Conservation (phyloP, 2,113 vertebrate genomes). For the Pogonocichla stellata region DNA sequence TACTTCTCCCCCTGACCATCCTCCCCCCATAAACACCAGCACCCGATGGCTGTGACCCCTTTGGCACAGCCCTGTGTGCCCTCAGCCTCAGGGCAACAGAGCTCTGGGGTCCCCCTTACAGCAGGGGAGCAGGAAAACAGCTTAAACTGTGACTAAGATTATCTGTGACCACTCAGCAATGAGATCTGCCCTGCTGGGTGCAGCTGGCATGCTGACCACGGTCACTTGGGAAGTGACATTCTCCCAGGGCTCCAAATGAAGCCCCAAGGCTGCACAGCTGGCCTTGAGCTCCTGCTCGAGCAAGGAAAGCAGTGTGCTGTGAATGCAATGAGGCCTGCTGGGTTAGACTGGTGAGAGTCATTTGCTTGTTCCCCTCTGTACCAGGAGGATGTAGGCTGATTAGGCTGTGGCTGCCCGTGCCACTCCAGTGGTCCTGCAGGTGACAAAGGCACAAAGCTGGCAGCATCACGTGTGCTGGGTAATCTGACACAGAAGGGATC, state of each 20-base stretch:
- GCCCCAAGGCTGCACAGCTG: background rate
- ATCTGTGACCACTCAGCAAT: background rate
- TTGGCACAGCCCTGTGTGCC: background rate
- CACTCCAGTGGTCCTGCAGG: background rate
- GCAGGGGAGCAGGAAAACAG: background rate
- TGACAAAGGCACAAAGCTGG: background rate
- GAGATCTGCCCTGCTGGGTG: background rate
- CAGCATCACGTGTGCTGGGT: background rate
- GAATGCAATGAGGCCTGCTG: background rate
- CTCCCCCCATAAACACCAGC: fast-evolving
- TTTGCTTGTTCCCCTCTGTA: background rate
- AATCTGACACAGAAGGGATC: background rate
- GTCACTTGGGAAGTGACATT: background rate
- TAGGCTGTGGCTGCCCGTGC: background rate
- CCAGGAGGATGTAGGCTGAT: background rate
- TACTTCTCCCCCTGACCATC: background rate
- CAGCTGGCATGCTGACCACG: too few species aligned
- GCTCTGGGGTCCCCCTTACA: background rate
- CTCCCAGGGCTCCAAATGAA: background rate
- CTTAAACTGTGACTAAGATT: background rate
- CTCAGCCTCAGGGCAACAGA: fast-evolving
- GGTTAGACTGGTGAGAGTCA: background rate
- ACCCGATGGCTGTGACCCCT: background rate
- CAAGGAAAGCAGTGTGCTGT: background rate
- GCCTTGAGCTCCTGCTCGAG: fast-evolving